phyloP scores from a whole-genome alignment of 2,113 vertebrate genomes.

The Acinonyx jubatus region DNA sequence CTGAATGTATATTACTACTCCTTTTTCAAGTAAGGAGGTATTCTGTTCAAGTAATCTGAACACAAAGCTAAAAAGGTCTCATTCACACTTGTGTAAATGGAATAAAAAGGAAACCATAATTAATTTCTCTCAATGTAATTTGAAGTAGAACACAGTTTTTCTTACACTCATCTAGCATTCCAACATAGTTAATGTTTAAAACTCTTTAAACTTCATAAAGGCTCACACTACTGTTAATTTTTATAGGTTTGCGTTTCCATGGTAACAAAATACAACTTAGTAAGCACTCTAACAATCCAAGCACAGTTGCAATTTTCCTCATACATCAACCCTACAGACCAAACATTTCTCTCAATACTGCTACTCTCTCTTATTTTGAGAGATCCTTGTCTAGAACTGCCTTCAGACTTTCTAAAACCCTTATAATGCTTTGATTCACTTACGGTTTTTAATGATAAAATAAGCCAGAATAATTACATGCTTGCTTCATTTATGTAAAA shows the following conservation, averaged over 20 bases:
- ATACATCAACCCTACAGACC: background rate
- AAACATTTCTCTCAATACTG: background rate
- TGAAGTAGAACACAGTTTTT: background rate
- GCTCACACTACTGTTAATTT: background rate
- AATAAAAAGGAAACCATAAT: constrained; percentile 23
- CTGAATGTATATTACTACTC: background rate
- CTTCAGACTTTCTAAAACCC: background rate
- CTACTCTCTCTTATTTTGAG: background rate
- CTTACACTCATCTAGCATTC: constrained; percentile 28
- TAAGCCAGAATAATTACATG: background rate
- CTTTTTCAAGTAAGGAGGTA: background rate
- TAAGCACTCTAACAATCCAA: background rate
- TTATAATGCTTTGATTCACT: background rate
- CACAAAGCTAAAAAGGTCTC: background rate
- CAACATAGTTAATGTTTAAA: constrained; percentile 32
- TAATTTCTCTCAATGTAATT: background rate
- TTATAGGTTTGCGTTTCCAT: constrained; percentile 32
- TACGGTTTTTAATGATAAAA: background rate
- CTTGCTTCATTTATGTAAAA: constrained; percentile 44
- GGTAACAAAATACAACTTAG: constrained; percentile 24
- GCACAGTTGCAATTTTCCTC: background rate
- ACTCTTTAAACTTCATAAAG: constrained; percentile 39
- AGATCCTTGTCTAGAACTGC: background rate
- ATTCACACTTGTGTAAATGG: background rate
- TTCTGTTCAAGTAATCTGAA: background rate